Conservation (phyloP, 2,797 vertebrate species). For the Pelobates cultripes region DNA sequence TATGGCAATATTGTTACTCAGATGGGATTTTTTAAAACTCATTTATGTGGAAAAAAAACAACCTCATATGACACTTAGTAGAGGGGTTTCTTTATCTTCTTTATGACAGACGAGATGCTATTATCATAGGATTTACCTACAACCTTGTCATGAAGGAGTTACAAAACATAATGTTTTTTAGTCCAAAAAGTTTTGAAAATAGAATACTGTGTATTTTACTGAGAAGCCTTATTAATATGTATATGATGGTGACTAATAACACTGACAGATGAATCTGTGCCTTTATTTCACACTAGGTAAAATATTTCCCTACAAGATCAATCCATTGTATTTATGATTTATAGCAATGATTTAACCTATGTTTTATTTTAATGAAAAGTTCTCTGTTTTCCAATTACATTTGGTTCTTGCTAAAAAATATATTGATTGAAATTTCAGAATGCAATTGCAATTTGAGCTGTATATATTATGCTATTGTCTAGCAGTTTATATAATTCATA, state of each 20-base stretch:
- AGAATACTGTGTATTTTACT: background rate
- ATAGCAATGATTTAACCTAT: background rate
- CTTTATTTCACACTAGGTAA: background rate
- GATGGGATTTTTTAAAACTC: too few relatives aligned
- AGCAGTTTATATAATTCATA: background rate
- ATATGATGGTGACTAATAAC: background rate
- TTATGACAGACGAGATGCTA: too few relatives aligned
- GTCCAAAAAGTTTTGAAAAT: too few relatives aligned
- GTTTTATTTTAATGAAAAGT: background rate
- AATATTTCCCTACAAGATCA: background rate
- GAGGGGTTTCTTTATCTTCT: too few relatives aligned
- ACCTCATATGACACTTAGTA: too few relatives aligned
- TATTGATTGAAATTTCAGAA: background rate
- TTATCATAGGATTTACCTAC: too few relatives aligned
- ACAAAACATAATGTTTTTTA: too few relatives aligned
- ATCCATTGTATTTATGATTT: background rate
- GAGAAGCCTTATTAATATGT: background rate
- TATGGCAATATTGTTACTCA: too few relatives aligned
- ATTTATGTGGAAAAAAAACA: too few relatives aligned
- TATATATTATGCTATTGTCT: slow-evolving; percentile 5
- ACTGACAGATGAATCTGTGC: background rate
- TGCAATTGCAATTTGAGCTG: background rate
- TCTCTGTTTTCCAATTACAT: slow-evolving; percentile 16
- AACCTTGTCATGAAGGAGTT: too few relatives aligned
- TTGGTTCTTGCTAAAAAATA: background rate